These are phyloP conservation scores for Vimba vimba DNA, from an alignment of 2,113 vertebrate genomes.

Conservation along the genomic window DNA sequence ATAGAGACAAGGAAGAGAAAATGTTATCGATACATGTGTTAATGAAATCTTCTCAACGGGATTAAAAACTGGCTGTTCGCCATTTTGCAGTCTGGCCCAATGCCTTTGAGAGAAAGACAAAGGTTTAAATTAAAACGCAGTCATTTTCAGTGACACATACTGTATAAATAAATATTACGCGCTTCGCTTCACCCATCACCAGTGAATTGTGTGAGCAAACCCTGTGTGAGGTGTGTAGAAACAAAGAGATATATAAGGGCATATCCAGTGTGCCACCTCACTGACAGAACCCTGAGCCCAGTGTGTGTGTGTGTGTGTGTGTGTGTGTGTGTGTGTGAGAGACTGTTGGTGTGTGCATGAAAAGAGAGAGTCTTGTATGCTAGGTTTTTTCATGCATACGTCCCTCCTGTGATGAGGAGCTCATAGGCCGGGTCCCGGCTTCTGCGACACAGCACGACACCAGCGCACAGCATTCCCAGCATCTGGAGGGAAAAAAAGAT, in stretches of 20 bases:
- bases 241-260: conserved; percentile 59
- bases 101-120: conserved; percentile 53
- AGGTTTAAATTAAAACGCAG: conserved; percentile 48
- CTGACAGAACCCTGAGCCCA: conserved; percentile 61
- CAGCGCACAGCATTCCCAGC: conserved; percentile 93
- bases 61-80: conserved; percentile 28
- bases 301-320: conserved; percentile 55
- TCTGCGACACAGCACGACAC: conserved; percentile 88
- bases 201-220: conserved; percentile 72
- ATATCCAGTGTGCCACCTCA: conserved; percentile 63
- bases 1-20: conserved; percentile 14
- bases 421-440: conserved; percentile 90
- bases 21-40: neutral
- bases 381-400: conserved; percentile 80
- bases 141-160: conserved; percentile 38
- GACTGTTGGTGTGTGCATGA: conserved; percentile 41
- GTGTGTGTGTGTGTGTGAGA: conserved; percentile 38
- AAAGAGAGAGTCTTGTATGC: conserved; percentile 23
- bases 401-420: conserved; percentile 88
- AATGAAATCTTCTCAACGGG: conserved; percentile 11
- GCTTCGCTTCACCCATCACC: conserved; percentile 71
- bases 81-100: conserved; percentile 54
- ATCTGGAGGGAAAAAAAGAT: conserved; percentile 75
- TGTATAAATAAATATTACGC: conserved; percentile 58
- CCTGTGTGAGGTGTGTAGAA: conserved; percentile 77